Evolutionary conservation across 2,113 vertebrate species (phyloP).

Genomic region (Anas platyrhynchos): DNA sequence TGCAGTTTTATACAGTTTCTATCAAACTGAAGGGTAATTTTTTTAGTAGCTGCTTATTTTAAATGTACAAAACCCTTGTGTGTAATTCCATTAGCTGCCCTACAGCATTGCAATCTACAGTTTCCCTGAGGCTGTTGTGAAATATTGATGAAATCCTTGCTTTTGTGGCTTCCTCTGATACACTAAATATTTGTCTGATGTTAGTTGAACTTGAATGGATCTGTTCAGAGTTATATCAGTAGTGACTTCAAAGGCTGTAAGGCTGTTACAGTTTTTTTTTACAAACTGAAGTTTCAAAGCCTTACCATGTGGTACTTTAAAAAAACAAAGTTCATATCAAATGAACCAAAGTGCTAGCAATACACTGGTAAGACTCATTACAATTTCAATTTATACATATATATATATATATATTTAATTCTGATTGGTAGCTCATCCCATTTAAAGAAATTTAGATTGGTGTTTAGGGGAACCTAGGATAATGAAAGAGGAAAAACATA

Average conservation of each 20-base stretch:
- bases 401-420: slow-evolving; percentile 5
- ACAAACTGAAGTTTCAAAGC: slow-evolving; percentile 78
- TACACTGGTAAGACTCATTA: slow-evolving; percentile 61
- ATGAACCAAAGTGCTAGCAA: slow-evolving; percentile 57
- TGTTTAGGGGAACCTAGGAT: background rate
- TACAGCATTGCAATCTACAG: slow-evolving; percentile 93
- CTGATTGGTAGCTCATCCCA: background rate
- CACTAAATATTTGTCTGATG: slow-evolving; percentile 88
- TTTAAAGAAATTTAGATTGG: slow-evolving; percentile 9
- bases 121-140: slow-evolving; percentile 97
- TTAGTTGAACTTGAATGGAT: slow-evolving; percentile 84
- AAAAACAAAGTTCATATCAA: slow-evolving; percentile 75
- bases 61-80: slow-evolving; percentile 95
- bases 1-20: slow-evolving; percentile 84
- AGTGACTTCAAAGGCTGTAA: slow-evolving; percentile 82
- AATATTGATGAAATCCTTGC: slow-evolving; percentile 97
- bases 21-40: slow-evolving; percentile 85
- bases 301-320: slow-evolving; percentile 63
- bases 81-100: slow-evolving; percentile 96
- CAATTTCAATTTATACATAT: slow-evolving; percentile 56
- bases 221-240: slow-evolving; percentile 81
- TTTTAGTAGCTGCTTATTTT: slow-evolving; percentile 92
- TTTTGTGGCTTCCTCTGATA: slow-evolving; percentile 87
- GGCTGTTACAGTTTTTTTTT: slow-evolving; percentile 73
- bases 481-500: background rate